phyloP scores from a whole-genome alignment of 2,797 vertebrate species.

The Micropoecilia bifurca region DNA sequence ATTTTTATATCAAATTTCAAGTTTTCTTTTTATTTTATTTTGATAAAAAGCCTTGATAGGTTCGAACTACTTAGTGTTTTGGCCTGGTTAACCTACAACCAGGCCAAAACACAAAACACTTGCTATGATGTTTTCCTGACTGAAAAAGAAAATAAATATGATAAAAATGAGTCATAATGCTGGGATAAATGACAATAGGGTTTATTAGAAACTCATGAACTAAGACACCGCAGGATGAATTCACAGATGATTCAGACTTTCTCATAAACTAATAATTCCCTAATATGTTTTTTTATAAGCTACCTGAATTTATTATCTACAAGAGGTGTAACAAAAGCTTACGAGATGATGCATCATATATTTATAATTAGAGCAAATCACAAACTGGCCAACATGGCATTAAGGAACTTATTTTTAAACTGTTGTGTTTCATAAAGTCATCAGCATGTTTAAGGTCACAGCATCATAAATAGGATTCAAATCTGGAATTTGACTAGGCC shows the following conservation, averaged over 20 bases:
- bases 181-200: background rate
- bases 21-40: background rate
- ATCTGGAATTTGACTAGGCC: background rate
- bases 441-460: background rate
- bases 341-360: background rate
- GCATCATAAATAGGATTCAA: background rate
- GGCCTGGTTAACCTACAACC: background rate
- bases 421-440: background rate
- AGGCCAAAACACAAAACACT: background rate
- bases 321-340: background rate
- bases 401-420: background rate
- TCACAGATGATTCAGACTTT: background rate
- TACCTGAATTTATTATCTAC: background rate
- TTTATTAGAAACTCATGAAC: background rate
- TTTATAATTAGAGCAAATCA: background rate
- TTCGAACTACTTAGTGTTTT: background rate
- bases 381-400: background rate
- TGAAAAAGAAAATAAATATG: background rate
- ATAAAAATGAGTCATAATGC: background rate
- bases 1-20: background rate
- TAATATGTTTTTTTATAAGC: background rate
- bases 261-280: background rate
- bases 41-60: background rate
- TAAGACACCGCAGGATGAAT: background rate
- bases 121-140: background rate